Evolutionary conservation across 1,140 invertebrate genomes (phyloP), one percentile per base, ranked within the genome.

Genomic region (Vollenhovia emeryi): DNA sequence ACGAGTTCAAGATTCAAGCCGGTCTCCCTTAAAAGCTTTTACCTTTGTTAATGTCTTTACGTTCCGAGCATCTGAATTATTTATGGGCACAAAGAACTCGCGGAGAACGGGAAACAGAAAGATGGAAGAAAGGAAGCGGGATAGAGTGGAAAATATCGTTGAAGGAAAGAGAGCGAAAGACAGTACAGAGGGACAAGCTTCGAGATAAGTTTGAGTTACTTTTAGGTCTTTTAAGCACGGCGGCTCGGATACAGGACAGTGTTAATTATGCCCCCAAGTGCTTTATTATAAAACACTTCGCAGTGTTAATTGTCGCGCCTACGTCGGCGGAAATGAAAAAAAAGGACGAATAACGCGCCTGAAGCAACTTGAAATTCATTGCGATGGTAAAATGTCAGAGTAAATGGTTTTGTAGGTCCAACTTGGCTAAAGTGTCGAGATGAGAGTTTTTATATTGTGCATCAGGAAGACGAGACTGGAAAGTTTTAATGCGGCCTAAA

Each of bases 31-130:
- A 86, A 85, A 87, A 89, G 87, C 89, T 90, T 90, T 91, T 89
- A 85, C 64, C 82, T 90, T 87, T 82, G 85, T 85, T 91, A 90
- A 88, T 91, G 87, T 89, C 90, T 88, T 89, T 90, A 89, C 88
- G 79, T 85, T 57, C 71, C 66, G 86, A 87, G 85, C 74, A 90
- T 74, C 87, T 91, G 90, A 91, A 91, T 91, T 91, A 91, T 91
- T 91, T 91, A 91, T 91, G 82, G 86, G 57, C 62, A 43, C 82
- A 86, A 90, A 89, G 89, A 89, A 87, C 78, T 68, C 62, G 50
- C 27, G 40, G 45, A 82, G 75, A 85, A 87, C 48, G 55, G 45
- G 69, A 80, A 80, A 85, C 68, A 74, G 62, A 79, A 62, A 15
- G 55, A 45, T 48, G 18, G 33, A 59, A 48, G 30, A 48, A 27